Evolutionary conservation across 2,797 vertebrate genomes (phyloP), one percentile per base, ranked within the genome.

Genomic region (Pogoniulus pusillus): DNA sequence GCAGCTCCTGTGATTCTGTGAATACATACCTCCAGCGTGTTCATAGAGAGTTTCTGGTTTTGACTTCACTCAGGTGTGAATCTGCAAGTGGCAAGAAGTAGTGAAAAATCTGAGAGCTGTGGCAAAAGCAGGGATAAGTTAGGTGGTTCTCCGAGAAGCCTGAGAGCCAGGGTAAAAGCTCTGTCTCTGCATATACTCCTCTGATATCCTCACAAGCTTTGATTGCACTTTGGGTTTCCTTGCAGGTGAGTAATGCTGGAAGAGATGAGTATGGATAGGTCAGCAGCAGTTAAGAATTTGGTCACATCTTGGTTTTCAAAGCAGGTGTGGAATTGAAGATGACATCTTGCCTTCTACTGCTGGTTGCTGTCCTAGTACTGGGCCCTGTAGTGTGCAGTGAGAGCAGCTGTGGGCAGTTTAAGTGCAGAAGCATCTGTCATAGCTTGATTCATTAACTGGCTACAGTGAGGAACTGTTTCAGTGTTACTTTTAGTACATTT

Each of bases 401-500:
- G 49, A 70, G 30, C 35, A 62, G 32, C 32, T 37, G 30, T 27
- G 9, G 59, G 43, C 27, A 37, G 4, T 30, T 57, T 17, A 37
- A 18, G 63, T 53, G 49, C 64, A 35, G 34, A 88, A 89, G 53
- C 51, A 9, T 65, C 26, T 51, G 34, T 6, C 1, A 2, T 58
- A 51, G 34, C 51, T 47, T 23, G 15, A 59, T 0, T 39, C 5
- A 1, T 39, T 77, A 64, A 27, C 4, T 83, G 1, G 11, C 51
- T 81, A 4, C 29, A 32, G 64, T 27, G 14, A 37, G 5, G 11
- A 15, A 34, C 87, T 30, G 23, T 62, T 78, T 41, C 43, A 93
- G 62, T 29, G 14, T 10, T 72, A 16, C 16, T 75, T 81, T 54
- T 65, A 59, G 55, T 30, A 34, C 9, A 41, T 51, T 34, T 60